Percentiles rank a stretch among this genome's conserved stretches.
Evolutionary conservation across 2,888 invertebrate genomes (phyloP).

Genomic region (Mimas tiliae): DNA sequence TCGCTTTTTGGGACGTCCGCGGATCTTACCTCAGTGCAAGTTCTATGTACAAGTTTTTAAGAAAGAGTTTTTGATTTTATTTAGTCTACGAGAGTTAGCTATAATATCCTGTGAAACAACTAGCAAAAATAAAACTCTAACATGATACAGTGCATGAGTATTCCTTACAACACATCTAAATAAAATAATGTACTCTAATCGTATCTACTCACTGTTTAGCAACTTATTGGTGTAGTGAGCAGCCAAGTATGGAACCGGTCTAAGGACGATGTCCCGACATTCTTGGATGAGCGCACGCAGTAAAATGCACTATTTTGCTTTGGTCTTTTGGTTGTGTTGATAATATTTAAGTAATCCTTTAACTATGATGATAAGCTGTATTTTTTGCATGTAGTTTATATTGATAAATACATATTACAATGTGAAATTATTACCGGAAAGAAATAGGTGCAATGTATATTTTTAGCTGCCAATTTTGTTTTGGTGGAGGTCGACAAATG

Average conservation of each 20-base stretch:
- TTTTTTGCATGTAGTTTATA: neutral
- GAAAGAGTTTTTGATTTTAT: too few species aligned
- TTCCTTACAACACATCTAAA: slow-evolving; percentile 24
- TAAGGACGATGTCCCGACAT: slow-evolving; percentile 72
- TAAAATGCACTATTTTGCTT: slow-evolving; percentile 52
- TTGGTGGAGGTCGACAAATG: too few species aligned
- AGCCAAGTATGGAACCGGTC: slow-evolving; percentile 67
- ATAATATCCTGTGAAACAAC: neutral
- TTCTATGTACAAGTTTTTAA: too few species aligned
- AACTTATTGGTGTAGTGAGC: slow-evolving; percentile 49
- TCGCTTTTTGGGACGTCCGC: too few species aligned
- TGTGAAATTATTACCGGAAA: too few species aligned
- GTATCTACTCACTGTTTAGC: slow-evolving; percentile 42
- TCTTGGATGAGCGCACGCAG: slow-evolving; percentile 69
- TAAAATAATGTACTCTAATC: slow-evolving; percentile 39
- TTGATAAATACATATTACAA: too few species aligned
- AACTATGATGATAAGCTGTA: too few species aligned
- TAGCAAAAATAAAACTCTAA: neutral
- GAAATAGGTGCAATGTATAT: too few species aligned
- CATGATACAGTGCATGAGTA: neutral
- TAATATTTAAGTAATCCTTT: slow-evolving; percentile 28
- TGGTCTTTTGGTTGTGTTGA: slow-evolving; percentile 48
- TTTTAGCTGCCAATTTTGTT: too few species aligned
- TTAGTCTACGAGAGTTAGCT: too few species aligned
- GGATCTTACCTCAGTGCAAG: too few species aligned